Conservation (phyloP, 2,888 invertebrate genomes). For the Chalcis sispes region DNA sequence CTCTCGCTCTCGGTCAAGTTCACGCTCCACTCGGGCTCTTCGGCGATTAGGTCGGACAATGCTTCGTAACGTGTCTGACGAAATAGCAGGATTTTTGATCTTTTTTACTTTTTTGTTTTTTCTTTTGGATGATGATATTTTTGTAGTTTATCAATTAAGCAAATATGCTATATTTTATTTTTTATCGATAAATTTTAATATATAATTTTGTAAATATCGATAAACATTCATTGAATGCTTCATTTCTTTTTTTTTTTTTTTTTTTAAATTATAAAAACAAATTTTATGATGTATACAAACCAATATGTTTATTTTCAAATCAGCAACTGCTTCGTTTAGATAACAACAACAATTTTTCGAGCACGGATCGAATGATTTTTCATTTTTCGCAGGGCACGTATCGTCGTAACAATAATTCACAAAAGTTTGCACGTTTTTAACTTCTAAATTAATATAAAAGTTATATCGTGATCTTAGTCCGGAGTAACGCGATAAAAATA, state of each 20-base stretch:
- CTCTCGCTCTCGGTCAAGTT: slow-evolving; percentile 60
- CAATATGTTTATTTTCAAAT: slow-evolving; percentile 53
- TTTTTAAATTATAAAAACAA: neutral
- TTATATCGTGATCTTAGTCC: too few relatives aligned
- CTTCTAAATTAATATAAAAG: too few relatives aligned
- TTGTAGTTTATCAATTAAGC: too few relatives aligned
- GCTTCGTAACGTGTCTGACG: slow-evolving; percentile 5
- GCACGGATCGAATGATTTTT: slow-evolving; percentile 42
- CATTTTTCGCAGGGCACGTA: neutral
- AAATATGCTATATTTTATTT: too few relatives aligned
- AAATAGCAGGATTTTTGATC: neutral
- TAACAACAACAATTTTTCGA: slow-evolving; percentile 59
- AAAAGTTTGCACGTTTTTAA: too few relatives aligned
- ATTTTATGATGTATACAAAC: slow-evolving; percentile 44
- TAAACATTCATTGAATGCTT: too few relatives aligned
- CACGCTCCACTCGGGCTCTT: slow-evolving; percentile 51
- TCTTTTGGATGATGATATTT: too few relatives aligned
- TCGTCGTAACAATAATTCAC: neutral
- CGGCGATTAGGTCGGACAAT: neutral
- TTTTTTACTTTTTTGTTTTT: too few relatives aligned
- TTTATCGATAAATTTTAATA: too few relatives aligned
- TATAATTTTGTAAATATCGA: too few relatives aligned
- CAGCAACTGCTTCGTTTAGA: slow-evolving; percentile 48
- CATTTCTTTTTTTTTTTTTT: neutral
- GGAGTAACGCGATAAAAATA: too few relatives aligned